Conservation (phyloP, 2,113 vertebrate genomes). For the Cryptotis parvus region DNA sequence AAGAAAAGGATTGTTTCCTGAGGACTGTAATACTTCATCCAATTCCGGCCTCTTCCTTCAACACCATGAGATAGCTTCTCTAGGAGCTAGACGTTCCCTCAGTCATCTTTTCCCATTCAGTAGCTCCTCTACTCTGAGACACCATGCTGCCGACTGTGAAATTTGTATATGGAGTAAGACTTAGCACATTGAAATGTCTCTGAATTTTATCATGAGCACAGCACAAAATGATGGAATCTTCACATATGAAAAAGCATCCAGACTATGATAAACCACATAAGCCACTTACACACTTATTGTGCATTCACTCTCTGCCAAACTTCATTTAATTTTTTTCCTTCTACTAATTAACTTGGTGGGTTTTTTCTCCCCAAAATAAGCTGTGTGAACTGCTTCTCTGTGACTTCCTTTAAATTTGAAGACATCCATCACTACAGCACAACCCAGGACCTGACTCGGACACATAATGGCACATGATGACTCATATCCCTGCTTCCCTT, state of each 20-base stretch:
- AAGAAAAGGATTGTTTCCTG: background rate
- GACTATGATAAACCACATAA: conserved; percentile 10
- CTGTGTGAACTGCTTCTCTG: background rate
- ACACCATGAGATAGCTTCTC: background rate
- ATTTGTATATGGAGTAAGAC: background rate
- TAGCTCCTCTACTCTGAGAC: background rate
- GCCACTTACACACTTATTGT: background rate
- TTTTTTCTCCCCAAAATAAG: background rate
- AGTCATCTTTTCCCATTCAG: background rate
- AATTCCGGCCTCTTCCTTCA: conserved; percentile 31
- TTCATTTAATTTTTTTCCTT: conserved; percentile 19
- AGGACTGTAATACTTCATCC: background rate
- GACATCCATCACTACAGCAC: background rate
- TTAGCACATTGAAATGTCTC: background rate
- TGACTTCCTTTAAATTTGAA: background rate
- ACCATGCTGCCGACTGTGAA: conserved; percentile 8
- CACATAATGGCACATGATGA: background rate
- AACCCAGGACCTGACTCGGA: background rate
- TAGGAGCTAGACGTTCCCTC: background rate
- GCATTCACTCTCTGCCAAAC: background rate
- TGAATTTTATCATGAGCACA: background rate
- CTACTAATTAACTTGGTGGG: conserved; percentile 2
- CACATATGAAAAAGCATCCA: background rate
- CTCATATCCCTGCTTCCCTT: background rate
- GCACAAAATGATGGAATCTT: background rate